Conservation (phyloP, 1,140 invertebrate species). For the Piezodorus guildinii region DNA sequence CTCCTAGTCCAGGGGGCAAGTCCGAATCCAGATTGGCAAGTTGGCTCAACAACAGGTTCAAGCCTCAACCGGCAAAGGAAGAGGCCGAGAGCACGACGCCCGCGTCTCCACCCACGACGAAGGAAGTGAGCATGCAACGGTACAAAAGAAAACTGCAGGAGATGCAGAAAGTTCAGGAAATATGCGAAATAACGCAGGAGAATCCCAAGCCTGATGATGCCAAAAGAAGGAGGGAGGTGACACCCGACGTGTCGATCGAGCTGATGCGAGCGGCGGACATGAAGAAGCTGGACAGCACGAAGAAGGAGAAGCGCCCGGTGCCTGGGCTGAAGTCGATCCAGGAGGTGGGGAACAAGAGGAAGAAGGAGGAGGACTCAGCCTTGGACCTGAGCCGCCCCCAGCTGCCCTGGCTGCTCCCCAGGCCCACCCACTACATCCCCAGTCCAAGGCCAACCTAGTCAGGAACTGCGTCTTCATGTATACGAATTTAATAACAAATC, state of each 20-base stretch:
- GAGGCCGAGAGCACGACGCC: background rate
- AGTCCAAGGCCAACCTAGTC: background rate
- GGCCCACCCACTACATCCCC: background rate
- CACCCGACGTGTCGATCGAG: conserved; percentile 30
- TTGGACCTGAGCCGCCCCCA: conserved; percentile 6
- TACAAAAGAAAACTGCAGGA: conserved; percentile 27
- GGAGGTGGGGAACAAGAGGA: conserved; percentile 16
- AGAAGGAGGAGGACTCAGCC: conserved; percentile 11
- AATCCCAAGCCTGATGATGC: conserved; percentile 24
- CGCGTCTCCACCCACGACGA: background rate
- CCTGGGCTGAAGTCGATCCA: conserved; percentile 24
- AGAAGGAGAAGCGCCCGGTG: conserved; percentile 18
- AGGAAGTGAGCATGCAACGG: conserved; percentile 22
- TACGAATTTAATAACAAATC: background rate
- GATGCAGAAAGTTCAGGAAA: conserved; percentile 16
- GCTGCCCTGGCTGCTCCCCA: background rate
- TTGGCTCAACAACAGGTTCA: conserved; percentile 24
- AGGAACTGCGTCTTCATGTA: background rate
- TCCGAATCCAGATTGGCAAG: conserved; percentile 17
- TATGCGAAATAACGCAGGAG: conserved; percentile 23
- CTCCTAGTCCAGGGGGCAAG: background rate
- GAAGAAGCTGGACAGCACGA: conserved; percentile 7
- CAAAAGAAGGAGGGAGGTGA: conserved; percentile 27
- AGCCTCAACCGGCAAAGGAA: conserved; percentile 2
- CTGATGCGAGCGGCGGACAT: conserved; percentile 24